Conservation (phyloP, 2,113 vertebrate genomes). For the Triplophysa siluroides region DNA sequence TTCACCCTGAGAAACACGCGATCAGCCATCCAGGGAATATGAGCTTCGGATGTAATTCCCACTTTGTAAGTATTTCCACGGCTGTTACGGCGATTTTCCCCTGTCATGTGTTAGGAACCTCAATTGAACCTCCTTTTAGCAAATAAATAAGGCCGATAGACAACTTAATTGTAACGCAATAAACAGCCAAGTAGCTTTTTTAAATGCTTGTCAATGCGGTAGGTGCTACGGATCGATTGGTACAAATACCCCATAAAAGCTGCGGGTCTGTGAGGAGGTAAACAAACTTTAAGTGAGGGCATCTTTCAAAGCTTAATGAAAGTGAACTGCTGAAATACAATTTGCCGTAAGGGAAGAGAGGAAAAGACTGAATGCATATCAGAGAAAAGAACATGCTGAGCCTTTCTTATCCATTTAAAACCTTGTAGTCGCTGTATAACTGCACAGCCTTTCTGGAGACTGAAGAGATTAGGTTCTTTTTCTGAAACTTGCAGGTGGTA, state of each 20-base stretch:
- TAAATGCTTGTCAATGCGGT: background rate
- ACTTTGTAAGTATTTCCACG: background rate
- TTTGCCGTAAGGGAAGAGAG: background rate
- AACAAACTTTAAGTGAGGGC: background rate
- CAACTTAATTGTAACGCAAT: constrained; percentile 12
- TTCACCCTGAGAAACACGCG: background rate
- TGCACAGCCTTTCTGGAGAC: background rate
- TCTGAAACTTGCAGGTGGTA: no score
- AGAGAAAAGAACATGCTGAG: background rate
- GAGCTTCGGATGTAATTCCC: no score
- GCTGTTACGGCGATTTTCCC: background rate
- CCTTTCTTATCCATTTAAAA: background rate
- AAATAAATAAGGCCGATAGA: constrained; percentile 25
- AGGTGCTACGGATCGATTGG: background rate
- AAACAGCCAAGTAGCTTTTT: background rate
- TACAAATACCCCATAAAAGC: background rate
- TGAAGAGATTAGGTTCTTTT: background rate
- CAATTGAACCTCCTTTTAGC: constrained; percentile 9
- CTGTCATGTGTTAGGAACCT: constrained; percentile 1
- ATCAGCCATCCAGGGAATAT: background rate
- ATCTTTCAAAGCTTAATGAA: constrained; percentile 13
- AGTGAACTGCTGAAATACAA: constrained; percentile 3
- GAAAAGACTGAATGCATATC: background rate
- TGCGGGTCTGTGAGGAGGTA: background rate
- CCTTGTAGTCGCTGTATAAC: background rate